These are phyloP conservation scores for Drosophila kanapiae DNA, from an alignment of 1,140 invertebrate genomes.

Conservation along the genomic window DNA sequence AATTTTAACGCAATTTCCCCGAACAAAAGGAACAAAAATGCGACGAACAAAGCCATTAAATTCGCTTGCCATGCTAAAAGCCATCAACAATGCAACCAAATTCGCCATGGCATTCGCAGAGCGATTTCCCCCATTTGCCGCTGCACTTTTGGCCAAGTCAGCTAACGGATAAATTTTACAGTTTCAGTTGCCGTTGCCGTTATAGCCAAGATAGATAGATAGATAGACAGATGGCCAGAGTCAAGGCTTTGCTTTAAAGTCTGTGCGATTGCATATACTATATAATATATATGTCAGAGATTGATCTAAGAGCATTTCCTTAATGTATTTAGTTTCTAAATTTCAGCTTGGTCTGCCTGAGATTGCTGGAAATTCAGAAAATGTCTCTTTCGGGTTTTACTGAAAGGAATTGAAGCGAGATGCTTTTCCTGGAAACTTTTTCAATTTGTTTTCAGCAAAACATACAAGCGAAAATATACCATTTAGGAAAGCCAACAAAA, in stretches of 20 bases:
- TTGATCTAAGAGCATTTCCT: background rate
- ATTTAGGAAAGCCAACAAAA: background rate
- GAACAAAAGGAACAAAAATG: constrained; percentile 36
- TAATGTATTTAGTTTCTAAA: background rate
- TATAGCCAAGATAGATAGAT: constrained; percentile 11
- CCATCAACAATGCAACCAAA: constrained; percentile 51
- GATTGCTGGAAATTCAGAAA: background rate
- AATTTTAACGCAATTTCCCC: constrained; percentile 72
- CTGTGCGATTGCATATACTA: background rate
- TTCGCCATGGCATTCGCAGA: constrained; percentile 16
- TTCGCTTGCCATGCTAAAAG: constrained; percentile 53
- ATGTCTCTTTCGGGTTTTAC: background rate
- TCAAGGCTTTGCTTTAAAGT: background rate
- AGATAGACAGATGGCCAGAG: constrained; percentile 3
- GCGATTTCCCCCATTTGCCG: constrained; percentile 9
- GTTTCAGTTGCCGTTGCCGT: constrained; percentile 2
- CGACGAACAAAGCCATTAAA: constrained; percentile 61
- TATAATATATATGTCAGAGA: background rate
- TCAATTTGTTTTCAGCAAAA: background rate
- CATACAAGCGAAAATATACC: background rate
- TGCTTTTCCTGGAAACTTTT: no score
- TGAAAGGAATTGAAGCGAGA: background rate
- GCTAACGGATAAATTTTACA: constrained; percentile 46
- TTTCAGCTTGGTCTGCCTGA: no score
- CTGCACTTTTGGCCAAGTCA: constrained; percentile 39